These are phyloP conservation scores for Oscheius sp. DNA, from an alignment of 2,888 invertebrate species.

Conservation along the genomic window DNA sequence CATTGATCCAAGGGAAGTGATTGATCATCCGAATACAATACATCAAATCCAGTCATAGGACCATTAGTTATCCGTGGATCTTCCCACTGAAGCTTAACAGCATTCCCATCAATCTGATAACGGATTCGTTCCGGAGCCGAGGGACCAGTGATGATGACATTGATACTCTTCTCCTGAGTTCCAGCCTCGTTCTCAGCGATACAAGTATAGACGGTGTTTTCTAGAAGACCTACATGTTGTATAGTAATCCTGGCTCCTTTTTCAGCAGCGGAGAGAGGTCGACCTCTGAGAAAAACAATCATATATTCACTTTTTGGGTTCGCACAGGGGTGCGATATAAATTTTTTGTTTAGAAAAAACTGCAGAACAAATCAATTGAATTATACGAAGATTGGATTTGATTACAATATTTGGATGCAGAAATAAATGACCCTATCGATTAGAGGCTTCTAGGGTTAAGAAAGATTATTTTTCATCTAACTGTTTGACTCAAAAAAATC, in stretches of 20 bases:
- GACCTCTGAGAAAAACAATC: slow-evolving; percentile 49
- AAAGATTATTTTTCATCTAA: too few species aligned
- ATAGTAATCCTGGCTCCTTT: slow-evolving; percentile 57
- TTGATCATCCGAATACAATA: slow-evolving; percentile 65
- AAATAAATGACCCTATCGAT: too few species aligned
- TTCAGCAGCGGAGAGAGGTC: slow-evolving; percentile 58
- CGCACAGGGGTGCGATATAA: too few species aligned
- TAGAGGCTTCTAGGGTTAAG: too few species aligned
- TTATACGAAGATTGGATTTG: too few species aligned
- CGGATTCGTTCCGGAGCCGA: slow-evolving; percentile 65
- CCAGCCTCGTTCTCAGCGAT: slow-evolving; percentile 69
- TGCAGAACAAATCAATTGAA: too few species aligned
- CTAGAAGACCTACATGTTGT: slow-evolving; percentile 60
- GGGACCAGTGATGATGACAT: slow-evolving; percentile 64
- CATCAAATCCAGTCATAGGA: slow-evolving; percentile 66
- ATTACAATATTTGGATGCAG: too few species aligned
- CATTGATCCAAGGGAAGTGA: slow-evolving; percentile 59
- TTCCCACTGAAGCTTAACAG: slow-evolving; percentile 65
- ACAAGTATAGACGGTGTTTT: slow-evolving; percentile 64
- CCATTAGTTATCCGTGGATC: slow-evolving; percentile 66
- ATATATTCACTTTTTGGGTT: too few species aligned
- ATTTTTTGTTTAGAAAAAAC: too few species aligned
- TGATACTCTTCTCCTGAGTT: slow-evolving; percentile 57
- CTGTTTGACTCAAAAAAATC: too few species aligned
- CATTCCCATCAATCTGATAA: slow-evolving; percentile 66